Evolutionary conservation across 2,888 invertebrate genomes (phyloP).

Genomic region (Cheilosia vernalis): DNA sequence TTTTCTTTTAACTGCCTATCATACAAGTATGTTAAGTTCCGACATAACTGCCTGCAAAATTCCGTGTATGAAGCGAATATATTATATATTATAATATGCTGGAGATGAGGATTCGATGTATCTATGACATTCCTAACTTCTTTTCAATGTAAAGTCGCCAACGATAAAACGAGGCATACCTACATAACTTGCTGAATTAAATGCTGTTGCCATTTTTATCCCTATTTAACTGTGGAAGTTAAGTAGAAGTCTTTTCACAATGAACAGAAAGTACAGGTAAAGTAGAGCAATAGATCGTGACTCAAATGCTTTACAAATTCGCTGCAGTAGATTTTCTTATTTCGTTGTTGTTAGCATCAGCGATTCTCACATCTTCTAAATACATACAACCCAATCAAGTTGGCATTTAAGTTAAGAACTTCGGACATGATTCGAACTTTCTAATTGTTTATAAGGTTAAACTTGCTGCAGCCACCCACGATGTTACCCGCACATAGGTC

Average conservation of each 20-base stretch:
- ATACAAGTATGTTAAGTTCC: too few relatives aligned
- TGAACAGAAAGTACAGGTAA: not conserved
- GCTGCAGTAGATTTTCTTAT: conserved; percentile 16
- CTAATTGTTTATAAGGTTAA: conserved; percentile 43
- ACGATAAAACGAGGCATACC: too few relatives aligned
- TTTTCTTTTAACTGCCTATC: too few relatives aligned
- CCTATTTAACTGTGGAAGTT: conserved; percentile 11
- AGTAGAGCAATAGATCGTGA: conserved; percentile 44
- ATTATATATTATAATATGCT: too few relatives aligned
- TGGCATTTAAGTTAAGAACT: conserved; percentile 57
- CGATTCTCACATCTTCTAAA: conserved; percentile 5
- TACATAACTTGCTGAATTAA: too few relatives aligned
- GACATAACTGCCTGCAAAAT: too few relatives aligned
- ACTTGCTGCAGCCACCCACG: conserved; percentile 21
- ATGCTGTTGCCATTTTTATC: too few relatives aligned
- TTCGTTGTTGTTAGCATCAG: not conserved
- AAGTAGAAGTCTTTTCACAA: conserved; percentile 8
- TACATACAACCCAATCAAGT: conserved; percentile 44
- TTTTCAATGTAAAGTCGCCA: too few relatives aligned
- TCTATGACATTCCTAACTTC: too few relatives aligned
- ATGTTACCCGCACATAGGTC: not conserved
- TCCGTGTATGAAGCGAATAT: too few relatives aligned
- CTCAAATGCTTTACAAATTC: conserved; percentile 45
- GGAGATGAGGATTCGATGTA: too few relatives aligned
- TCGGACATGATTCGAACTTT: conserved; percentile 62